Base-by-base conservation (phyloP, 2,888 invertebrate genomes). In the Ennomos quercinarius region DNA sequence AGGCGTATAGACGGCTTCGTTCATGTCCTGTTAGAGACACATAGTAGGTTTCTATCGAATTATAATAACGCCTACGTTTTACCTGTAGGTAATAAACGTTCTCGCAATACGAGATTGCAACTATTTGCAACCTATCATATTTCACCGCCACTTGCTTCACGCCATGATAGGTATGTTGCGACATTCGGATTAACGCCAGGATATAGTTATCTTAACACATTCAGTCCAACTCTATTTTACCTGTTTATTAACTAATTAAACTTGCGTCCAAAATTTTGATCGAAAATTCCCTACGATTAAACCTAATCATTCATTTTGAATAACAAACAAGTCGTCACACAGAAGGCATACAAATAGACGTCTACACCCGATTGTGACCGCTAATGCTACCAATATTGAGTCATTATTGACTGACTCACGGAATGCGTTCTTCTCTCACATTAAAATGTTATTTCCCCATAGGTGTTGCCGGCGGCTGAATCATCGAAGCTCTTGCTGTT, bases 401-500 rank as follows among this genome's bases (percentile, higher is more conserved):
- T 89, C 89, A 89, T 77, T 65, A 64, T 68, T 64, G 36, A 47
- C 70, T 80, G 80, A 80, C 59, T 83, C 83, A 78, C 68, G 77
- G 73, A 76, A 78, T 74, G 78, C 82, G 77, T 72, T 79, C 76
- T 73, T 80, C 75, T 81, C 73, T 73, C 74, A 76, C 66, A 72
- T 73, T 68, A 72, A 77, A 61, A 71, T 77, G 46, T 85, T 85
- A 78, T 86, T 85, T 85, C 74, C 73, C 83, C 83, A 80, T 83
- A 89, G 89, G 80, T 89, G 81, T 74, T 78, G 79, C 80, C 83
- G 81, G 64, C 66, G 34, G 61, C 76, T 86, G 86, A 87, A 74
- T 87, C 86, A 88, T 76, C 83, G 71, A 70, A 65, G 64, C 60
- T 61, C 59, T 55, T 57, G 70, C 66, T 64, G 68, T 36, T 35